Evolutionary conservation across 2,888 invertebrate genomes (phyloP).

Genomic region (Ischnura elegans): DNA sequence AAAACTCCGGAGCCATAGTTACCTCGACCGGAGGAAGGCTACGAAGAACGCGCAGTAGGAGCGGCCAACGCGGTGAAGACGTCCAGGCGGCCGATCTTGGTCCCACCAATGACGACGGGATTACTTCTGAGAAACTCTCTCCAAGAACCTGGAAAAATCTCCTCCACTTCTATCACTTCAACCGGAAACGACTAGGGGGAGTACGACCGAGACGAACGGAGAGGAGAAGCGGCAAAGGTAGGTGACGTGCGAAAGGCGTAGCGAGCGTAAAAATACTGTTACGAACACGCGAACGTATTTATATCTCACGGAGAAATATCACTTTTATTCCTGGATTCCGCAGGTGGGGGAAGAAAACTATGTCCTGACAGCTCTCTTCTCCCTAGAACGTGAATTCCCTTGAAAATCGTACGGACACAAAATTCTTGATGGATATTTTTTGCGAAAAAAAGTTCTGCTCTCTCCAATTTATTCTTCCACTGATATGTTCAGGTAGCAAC

Average conservation of each 20-base stretch:
- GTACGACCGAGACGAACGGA: not conserved
- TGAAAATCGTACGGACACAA: too few species aligned
- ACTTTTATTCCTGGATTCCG: not conserved
- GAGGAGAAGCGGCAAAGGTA: not conserved
- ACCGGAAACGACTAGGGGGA: not conserved
- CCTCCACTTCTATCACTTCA: not conserved
- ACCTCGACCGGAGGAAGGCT: not conserved
- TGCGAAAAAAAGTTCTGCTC: not conserved
- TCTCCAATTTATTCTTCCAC: not conserved
- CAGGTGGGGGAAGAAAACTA: not conserved
- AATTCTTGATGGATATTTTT: not conserved
- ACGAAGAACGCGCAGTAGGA: not conserved
- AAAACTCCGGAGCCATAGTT: slow-evolving; percentile 3
- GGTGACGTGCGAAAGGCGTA: not conserved
- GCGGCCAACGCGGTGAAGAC: not conserved
- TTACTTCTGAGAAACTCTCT: not conserved
- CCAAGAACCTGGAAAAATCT: not conserved
- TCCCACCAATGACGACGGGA: not conserved
- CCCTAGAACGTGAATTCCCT: not conserved
- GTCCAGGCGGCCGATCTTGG: not conserved
- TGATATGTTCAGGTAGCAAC: too few species aligned
- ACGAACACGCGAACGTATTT: not conserved
- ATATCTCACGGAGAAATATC: not conserved
- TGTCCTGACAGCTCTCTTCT: not conserved
- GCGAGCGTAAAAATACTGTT: not conserved